Conservation (phyloP, 2,113 vertebrate species). For the Chrysemys picta region DNA sequence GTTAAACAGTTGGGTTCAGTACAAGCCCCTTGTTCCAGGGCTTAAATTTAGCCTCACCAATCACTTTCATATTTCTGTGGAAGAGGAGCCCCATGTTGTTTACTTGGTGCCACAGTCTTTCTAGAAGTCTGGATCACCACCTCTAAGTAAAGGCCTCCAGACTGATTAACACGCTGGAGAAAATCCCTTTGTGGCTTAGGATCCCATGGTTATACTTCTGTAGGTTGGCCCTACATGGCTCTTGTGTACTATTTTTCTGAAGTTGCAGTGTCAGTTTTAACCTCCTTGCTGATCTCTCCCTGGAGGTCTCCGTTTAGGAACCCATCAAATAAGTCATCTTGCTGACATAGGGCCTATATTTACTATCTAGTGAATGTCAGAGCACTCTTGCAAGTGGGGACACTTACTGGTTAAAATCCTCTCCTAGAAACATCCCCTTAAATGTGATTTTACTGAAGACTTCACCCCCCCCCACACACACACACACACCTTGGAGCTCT, state of each 20-base stretch:
- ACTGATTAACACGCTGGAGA: not conserved
- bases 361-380: conserved; percentile 1
- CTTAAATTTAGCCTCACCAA: not conserved
- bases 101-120: not conserved
- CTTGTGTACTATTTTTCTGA: not conserved
- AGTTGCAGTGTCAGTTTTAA: conserved; percentile 4
- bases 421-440: not conserved
- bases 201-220: not conserved
- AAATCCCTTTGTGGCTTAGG: not conserved
- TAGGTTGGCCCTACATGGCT: not conserved
- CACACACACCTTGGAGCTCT: not conserved
- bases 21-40: not conserved
- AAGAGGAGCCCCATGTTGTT: not conserved
- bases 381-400: not conserved
- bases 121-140: not conserved
- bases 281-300: conserved; percentile 36
- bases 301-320: not conserved
- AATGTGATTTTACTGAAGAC: not conserved
- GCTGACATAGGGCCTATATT: not conserved
- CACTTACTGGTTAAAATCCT: not conserved
- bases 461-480: too few species aligned
- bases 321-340: not conserved
- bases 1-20: not conserved
- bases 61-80: not conserved
- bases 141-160: not conserved